Evolutionary conservation across 1,140 invertebrate genomes (phyloP), one percentile per base, ranked within the genome.

Genomic region (Mylabris phalerata): DNA sequence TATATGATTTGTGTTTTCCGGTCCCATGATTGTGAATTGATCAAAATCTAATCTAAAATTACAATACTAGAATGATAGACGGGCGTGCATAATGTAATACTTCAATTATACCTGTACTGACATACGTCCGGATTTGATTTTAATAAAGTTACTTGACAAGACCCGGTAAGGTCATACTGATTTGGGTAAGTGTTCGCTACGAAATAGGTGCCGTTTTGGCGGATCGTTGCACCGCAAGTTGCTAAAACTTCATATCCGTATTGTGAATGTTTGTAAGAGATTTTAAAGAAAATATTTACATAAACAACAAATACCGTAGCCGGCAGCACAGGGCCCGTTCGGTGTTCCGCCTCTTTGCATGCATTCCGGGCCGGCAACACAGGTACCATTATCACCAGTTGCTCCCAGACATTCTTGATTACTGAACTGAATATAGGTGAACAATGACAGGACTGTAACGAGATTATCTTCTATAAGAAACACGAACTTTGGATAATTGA

Each of bases 141-240:
- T 40, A 88, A 71, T 9, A 93, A 74, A 0, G 88, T 91, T 0
- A 92, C 78, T 68, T 92, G 90, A 67, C 90, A 93, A 9, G 88
- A 90, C 4, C 87, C 85, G 0, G 87, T 88, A 0, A 81, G 84
- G 61, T 92, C 87, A 59, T 83, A 90, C 1, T 78, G 69, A 7
- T 82, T 80, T 1, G 90, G 90, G 75, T 89, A 91, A 56, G 86
- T 86, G 9, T 78, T 78, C 71, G 91, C 91, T 4, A 91, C 88
- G 67, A 93, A 93, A 68, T 90, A 90, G 0, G 89, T 91, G 4
- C 85, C 85, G 71, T 93, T 93, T 68, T 90, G 85, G 11, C 79
- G 77, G 0, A 87, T 87, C 2, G 81, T 81, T 38, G 84, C 84
- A 0, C 89, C 89, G 62, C 90, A 93, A 0, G 84, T 83, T 19